Base-by-base conservation (phyloP, 1,140 invertebrate genomes). In the Asobara japonica region DNA sequence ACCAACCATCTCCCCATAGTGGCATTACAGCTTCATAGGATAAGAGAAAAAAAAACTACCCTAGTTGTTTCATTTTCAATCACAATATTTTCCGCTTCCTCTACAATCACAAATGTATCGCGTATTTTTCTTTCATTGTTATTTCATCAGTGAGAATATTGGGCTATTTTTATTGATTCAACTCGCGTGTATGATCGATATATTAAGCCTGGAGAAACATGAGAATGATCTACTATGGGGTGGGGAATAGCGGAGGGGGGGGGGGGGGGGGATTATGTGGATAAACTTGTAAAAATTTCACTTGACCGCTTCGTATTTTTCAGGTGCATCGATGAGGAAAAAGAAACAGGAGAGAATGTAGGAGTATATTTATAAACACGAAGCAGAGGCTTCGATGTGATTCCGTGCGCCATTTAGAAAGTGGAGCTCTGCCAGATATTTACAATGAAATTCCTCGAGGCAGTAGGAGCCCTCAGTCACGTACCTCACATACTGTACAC, bases 381-480 rank as follows among this genome's bases (percentile, higher is more conserved):
- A 11, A 29, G 27, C 29, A 31, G 60, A 31, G 10, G 60, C 60
- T 62, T 62, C 29, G n/a, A 31, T 62, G 60, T 16, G 60, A 62
- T 62, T 62, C n/a, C 60, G 60, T 31, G 29, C 60, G 27, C 60
- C 60, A 62, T 62, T 62, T 62, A 31, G 60, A 31, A 27, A 27
- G 29, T 62, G 60, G 60, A 62, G 29, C 60, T 0, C n/a, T 62
- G 60, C 60, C 60, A 62, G 60, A 62, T 62, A 62, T 62, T n/a
- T 62, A 62, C 60, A 31, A 62, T 29, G 60, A 62, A 62, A 62
- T 62, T 62, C 31, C 29, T 62, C 29, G 27, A 31, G 27, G 60
- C 16, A 25, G 22, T 10, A 27, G 22, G 20, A 22, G 51, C 5
- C 7, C n/a, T 31, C 60, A 62, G 60, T 62, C 60, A 62, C 60